Evolutionary conservation across 1,140 invertebrate species (phyloP).

Genomic region (Cotesia chilonis): DNA sequence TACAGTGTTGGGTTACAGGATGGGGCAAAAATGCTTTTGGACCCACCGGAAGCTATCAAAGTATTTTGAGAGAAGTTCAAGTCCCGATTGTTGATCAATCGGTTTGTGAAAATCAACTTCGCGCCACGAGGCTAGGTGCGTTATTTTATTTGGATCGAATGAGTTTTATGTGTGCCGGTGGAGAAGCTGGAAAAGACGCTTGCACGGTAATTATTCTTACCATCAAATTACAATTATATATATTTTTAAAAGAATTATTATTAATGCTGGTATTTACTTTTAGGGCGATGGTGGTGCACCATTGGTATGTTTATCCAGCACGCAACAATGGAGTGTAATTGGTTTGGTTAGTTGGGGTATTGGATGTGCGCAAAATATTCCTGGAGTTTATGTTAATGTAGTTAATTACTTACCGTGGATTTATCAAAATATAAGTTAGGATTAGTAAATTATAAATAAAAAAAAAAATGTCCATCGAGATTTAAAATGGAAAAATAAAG

Average conservation of each 20-base stretch:
- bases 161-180: slow-evolving; percentile 78
- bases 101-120: slow-evolving; percentile 72
- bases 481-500: too few species aligned
- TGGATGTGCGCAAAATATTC: slow-evolving; percentile 69
- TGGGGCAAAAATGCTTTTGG: slow-evolving; percentile 84
- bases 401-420: slow-evolving; percentile 73
- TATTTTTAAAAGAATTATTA: not conserved
- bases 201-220: slow-evolving; percentile 68
- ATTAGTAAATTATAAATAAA: too few species aligned
- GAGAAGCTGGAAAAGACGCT: slow-evolving; percentile 75
- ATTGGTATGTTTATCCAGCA: slow-evolving; percentile 71
- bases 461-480: too few species aligned
- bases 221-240: too few species aligned
- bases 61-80: slow-evolving; percentile 75
- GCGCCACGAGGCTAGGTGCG: slow-evolving; percentile 72
- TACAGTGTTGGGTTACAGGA: slow-evolving; percentile 79
- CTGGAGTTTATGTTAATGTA: slow-evolving; percentile 73
- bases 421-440: slow-evolving; percentile 26
- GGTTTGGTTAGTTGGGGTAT: slow-evolving; percentile 82
- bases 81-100: slow-evolving; percentile 72
- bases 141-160: slow-evolving; percentile 70
- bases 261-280: slow-evolving; percentile 38
- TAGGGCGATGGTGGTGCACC: slow-evolving; percentile 82
- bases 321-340: slow-evolving; percentile 69
- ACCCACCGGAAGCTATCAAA: slow-evolving; percentile 71